A percentile compares a stretch with the other conserved stretches of the same genome.
Evolutionary conservation across 2,113 vertebrate species (phyloP).

Genomic region (Paedocypris sp.): DNA sequence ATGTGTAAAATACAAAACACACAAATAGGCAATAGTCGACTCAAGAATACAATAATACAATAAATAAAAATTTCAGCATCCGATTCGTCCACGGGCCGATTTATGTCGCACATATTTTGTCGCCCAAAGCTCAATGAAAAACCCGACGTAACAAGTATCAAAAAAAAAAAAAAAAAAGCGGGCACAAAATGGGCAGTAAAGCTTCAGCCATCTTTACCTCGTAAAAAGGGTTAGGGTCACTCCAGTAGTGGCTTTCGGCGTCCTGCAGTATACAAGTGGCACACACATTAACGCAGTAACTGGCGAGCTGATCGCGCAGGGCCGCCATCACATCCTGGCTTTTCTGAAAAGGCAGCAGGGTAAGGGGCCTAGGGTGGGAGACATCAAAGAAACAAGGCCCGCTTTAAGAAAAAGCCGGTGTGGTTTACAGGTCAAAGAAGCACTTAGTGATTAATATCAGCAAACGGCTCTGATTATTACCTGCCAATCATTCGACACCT

Average conservation of each 20-base stretch:
- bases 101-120: neutral
- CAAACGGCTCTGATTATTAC: constrained; percentile 71
- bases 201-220: constrained; percentile 63
- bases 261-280: constrained; percentile 83
- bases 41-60: neutral
- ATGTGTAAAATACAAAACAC: neutral
- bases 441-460: constrained; percentile 52
- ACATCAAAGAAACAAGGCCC: constrained; percentile 24
- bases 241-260: constrained; percentile 87
- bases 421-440: constrained; percentile 43
- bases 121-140: neutral
- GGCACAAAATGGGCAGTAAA: neutral
- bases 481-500: constrained; percentile 61
- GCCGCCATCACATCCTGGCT: constrained; percentile 72
- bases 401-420: constrained; percentile 23
- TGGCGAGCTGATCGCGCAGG: constrained; percentile 73
- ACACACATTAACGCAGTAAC: constrained; percentile 81
- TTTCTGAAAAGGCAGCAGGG: constrained; percentile 71
- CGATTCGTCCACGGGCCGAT: neutral
- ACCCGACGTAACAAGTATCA: neutral
- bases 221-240: constrained; percentile 84
- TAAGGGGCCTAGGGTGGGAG: constrained; percentile 64
- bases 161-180: too few species aligned
- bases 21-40: neutral
- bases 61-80: too few species aligned